These are phyloP conservation scores for Andrena praecox DNA, from an alignment of 2,888 invertebrate genomes.

Conservation along the genomic window DNA sequence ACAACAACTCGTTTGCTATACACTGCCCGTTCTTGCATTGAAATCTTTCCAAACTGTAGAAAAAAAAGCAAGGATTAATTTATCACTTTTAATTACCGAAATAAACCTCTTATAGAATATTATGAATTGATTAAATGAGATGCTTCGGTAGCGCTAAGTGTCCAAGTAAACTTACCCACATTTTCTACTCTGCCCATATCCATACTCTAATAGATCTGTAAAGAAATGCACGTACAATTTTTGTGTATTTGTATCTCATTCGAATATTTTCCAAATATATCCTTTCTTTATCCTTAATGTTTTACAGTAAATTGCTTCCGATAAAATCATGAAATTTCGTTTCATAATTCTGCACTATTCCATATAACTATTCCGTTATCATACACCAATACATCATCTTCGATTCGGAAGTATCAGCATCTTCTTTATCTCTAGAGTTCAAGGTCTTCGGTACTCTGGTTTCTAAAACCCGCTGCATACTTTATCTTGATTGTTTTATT, in stretches of 20 bases:
- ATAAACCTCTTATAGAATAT: neutral
- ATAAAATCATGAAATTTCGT: neutral
- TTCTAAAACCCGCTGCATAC: slow-evolving; percentile 37
- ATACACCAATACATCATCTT: neutral
- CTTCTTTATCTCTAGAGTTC: slow-evolving; percentile 50
- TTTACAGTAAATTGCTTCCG: neutral
- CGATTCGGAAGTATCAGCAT: slow-evolving; percentile 8
- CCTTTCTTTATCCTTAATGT: neutral
- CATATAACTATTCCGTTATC: neutral
- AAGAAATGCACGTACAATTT: slow-evolving; percentile 12
- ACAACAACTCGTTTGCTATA: slow-evolving; percentile 82
- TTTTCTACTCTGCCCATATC: slow-evolving; percentile 34
- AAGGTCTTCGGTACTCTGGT: slow-evolving; percentile 70
- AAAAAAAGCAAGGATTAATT: neutral
- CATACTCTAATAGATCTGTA: slow-evolving; percentile 40
- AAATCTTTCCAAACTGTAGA: slow-evolving; percentile 63
- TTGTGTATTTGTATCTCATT: neutral
- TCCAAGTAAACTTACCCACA: slow-evolving; percentile 49
- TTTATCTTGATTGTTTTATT: neutral
- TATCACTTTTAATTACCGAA: neutral
- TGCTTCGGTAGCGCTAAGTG: neutral
- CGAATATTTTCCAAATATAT: slow-evolving; percentile 4
- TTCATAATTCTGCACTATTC: neutral
- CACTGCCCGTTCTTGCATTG: slow-evolving; percentile 83
- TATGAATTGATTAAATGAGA: neutral